These are phyloP conservation scores for Invenusta paracnida DNA, from an alignment of 2,888 invertebrate genomes.

Conservation along the genomic window DNA sequence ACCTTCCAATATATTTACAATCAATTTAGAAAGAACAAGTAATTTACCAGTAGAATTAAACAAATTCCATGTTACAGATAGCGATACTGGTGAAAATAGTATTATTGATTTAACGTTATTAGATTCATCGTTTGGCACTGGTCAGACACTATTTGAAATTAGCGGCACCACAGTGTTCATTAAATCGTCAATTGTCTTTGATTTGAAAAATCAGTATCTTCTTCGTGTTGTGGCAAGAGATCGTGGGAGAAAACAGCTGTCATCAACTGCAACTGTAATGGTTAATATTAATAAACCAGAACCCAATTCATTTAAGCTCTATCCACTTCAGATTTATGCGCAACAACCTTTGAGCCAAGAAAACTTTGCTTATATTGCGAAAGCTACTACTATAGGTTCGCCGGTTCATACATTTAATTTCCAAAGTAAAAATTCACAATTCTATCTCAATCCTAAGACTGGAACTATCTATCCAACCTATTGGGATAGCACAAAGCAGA, in stretches of 20 bases:
- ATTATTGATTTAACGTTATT: neutral
- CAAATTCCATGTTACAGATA: neutral
- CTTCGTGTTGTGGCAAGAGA: neutral
- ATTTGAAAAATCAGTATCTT: neutral
- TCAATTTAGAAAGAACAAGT: neutral
- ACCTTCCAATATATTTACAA: slow-evolving; percentile 49
- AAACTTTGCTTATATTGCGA: neutral
- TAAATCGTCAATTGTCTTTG: neutral
- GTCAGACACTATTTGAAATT: neutral
- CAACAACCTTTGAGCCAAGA: neutral
- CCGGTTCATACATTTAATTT: neutral
- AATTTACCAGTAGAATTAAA: neutral
- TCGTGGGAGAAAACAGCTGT: neutral
- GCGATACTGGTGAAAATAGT: neutral
- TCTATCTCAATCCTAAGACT: slow-evolving; percentile 3
- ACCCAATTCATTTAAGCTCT: neutral
- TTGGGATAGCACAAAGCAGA: neutral
- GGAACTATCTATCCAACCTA: neutral
- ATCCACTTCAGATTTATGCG: neutral
- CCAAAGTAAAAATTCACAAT: neutral
- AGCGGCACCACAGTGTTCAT: neutral
- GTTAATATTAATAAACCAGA: neutral
- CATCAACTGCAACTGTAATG: slow-evolving; percentile 8
- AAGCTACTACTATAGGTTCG: neutral
- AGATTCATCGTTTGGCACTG: neutral